Evolutionary conservation across 2,797 vertebrate genomes (phyloP), one percentile per base, ranked within the genome.

Genomic region (Echeneis naucrates): DNA sequence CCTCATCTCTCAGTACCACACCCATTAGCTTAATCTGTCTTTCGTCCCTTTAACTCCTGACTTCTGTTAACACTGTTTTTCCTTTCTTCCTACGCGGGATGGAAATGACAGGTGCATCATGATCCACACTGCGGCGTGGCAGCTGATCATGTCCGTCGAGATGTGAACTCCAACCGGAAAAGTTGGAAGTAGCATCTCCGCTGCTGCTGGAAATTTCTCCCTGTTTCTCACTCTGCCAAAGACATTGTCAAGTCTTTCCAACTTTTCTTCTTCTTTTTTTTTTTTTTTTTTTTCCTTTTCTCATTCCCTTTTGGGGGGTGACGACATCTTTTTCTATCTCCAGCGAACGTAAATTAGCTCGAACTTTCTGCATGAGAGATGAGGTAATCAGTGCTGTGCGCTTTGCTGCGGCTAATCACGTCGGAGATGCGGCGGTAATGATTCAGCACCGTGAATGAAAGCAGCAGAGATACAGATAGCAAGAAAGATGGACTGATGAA

Each of bases 1-100:
- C 83, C 76, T 83, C 83, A 77, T 87, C 81, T 66, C 51, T 90
- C 73, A 80, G 44, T 42, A 71, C 74, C 38, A 30, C 47, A 42
- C 13, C 66, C 69, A 68, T 79, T 82, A 73, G 67, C 56, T 48
- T 75, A 68, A 75, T 86, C 73, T 69, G 16, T 65, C 75, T 79
- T 63, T 83, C 82, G 68, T 84, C 76, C 52, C 44, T 59, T 77
- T 68, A 66, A 58, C 71, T 35, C 57, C 53, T 33, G 59, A 83
- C 69, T 60, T 73, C 75, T 85, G 75, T 75, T 83, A 68, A 72
- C 72, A 74, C 59, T 48, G 76, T 69, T 53, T 33, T 66, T 53
- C 63, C 35, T 45, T 19, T 13, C 40, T 44, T 8, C 16, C 40
- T 44, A 13, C 73, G 45, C 56, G 14, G 61, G 44, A 67, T 32